Base-by-base conservation (phyloP, 2,888 invertebrate species). In the Chalcis sispes region DNA sequence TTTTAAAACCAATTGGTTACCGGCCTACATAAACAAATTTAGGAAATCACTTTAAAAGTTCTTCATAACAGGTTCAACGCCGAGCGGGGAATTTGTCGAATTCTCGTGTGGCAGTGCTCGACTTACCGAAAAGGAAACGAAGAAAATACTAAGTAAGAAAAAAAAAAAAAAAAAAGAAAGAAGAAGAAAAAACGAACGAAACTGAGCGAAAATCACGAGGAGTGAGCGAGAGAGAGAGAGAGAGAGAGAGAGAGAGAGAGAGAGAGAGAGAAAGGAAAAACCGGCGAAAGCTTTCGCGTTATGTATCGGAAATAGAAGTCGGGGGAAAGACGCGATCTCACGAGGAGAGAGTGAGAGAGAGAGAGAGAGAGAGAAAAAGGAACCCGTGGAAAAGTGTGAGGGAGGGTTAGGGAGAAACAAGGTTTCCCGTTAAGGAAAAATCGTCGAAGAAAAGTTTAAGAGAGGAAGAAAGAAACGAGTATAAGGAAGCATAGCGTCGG, bases 261-360 rank as follows among this genome's bases (percentile, higher is more conserved):
- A 5, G 25, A 50, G 20, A 23, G 10, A 4, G 20, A 50, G 65
- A 59, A 70, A 54, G 15, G 8, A 46, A 40, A 40, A 54, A 50
- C n/a, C n/a, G n/a, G 67, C 36, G 62, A 50, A 66, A 58, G 58
- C 65, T 50, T 70, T 75, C 23, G 52, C 75, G 70, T 70, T 59
- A 64, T 13, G 52, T 64, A 75, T 65, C 71, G 75, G 75, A 75
- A 75, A 75, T 75, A 27, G 48, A 71, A 66, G 71, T 36, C 32
- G 20, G 61, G n/a, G n/a, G n/a, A n/a, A n/a, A n/a, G 66, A 56
- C 40, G 32, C 54, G 71, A 58, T 75, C 29, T 70, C 29, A 32
- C 40, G 15, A 54, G 61, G 10, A 25, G 36, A 36, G 10, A 36
- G 36, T 20, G 15, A 50, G 40, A 50, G 59, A 58, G n/a, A n/a